phyloP scores from a whole-genome alignment of 2,113 vertebrate species.

The Myxocyprinus asiaticus region DNA sequence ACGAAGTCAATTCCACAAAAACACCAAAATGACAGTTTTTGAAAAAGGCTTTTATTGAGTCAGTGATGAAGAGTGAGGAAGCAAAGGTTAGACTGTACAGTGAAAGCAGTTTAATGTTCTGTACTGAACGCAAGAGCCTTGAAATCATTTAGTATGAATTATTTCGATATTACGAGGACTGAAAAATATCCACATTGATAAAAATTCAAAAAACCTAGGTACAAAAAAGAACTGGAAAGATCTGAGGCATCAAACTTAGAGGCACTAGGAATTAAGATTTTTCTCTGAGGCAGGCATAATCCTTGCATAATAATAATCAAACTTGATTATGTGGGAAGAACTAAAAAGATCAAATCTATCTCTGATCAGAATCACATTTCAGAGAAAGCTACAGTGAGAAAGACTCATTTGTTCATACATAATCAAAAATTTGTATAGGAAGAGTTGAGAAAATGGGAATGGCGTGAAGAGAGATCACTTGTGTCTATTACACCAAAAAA shows the following conservation, averaged over 20 bases:
- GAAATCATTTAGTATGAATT: constrained; percentile 35
- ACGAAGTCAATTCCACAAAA: background rate
- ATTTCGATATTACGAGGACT: constrained; percentile 18
- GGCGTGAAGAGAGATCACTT: background rate
- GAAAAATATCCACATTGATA: constrained; percentile 30
- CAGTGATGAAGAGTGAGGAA: constrained; percentile 60
- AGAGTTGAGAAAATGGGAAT: background rate
- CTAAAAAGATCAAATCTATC: background rate
- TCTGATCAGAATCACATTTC: constrained; percentile 12
- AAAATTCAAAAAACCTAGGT: constrained; percentile 14
- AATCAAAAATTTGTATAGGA: background rate
- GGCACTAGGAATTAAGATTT: constrained; percentile 26
- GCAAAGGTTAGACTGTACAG: constrained; percentile 66
- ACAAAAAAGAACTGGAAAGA: constrained; percentile 9
- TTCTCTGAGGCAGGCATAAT: background rate
- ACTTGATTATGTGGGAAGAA: constrained; percentile 16
- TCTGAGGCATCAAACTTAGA: constrained; percentile 23
- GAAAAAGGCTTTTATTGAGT: constrained; percentile 59
- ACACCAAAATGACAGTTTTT: background rate
- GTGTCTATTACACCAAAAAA: background rate
- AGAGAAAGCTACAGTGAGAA: constrained; percentile 8
- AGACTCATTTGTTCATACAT: background rate
- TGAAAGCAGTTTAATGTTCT: constrained; percentile 40
- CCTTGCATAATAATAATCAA: background rate
- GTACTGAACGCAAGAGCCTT: background rate